Conservation (phyloP, 2,797 vertebrate genomes). For the Enteromius unitaeniatus region DNA sequence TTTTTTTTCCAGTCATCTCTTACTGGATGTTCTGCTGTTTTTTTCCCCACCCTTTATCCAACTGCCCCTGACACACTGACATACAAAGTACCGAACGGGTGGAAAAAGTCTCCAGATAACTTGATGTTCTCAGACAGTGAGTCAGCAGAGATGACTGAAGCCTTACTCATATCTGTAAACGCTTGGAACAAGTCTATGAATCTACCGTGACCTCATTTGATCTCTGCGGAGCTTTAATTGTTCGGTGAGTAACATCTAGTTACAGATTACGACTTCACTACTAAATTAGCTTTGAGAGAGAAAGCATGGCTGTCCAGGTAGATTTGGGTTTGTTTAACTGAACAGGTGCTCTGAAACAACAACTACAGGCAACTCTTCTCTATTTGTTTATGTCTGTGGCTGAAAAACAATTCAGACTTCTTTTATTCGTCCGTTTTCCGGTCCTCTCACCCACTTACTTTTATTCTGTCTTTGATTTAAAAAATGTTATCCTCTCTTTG, state of each 20-base stretch:
- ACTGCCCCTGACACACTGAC: conserved; percentile 48
- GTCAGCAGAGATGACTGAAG: conserved; percentile 70
- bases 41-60: conserved; percentile 40
- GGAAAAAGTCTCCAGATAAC: conserved; percentile 58
- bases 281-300: neutral
- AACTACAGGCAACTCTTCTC: conserved; percentile 31
- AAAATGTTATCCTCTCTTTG: neutral
- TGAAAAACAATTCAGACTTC: conserved; percentile 47
- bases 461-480: conserved; percentile 1
- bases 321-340: conserved; percentile 7
- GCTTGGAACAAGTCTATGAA: conserved; percentile 67
- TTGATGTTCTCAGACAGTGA: conserved; percentile 69
- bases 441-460: neutral
- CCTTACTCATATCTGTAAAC: conserved; percentile 65
- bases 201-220: conserved; percentile 27
- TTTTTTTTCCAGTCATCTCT: conserved; percentile 43
- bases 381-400: conserved; percentile 54
- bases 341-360: conserved; percentile 5
- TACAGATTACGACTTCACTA: conserved; percentile 2
- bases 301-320: conserved; percentile 3
- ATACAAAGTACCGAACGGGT: conserved; percentile 44
- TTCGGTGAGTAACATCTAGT: conserved; percentile 4
- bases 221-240: neutral
- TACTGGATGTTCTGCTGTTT: conserved; percentile 47
- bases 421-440: conserved; percentile 29